Percentiles rank a stretch among this genome's conserved stretches.
Evolutionary conservation across 2,888 invertebrate species (phyloP).

Genomic region (Lasioglossum villosulum): DNA sequence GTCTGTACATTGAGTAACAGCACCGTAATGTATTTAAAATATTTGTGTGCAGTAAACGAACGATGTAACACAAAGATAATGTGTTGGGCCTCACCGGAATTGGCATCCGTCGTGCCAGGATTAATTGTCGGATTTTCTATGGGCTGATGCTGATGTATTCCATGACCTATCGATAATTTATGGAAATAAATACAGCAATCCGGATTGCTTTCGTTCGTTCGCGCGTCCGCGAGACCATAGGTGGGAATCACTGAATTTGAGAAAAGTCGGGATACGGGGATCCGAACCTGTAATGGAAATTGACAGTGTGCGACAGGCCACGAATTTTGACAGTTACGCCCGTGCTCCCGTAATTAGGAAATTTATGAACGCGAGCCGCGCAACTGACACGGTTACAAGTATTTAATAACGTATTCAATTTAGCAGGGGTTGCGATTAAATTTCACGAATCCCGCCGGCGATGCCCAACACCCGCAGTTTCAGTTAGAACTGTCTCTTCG

Average conservation of each 20-base stretch:
- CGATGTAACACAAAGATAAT: not conserved
- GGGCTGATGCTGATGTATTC: constrained; percentile 5
- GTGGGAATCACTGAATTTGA: constrained; percentile 38
- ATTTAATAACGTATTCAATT: constrained; percentile 59
- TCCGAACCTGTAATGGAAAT: constrained; percentile 61
- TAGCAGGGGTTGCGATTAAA: constrained; percentile 17
- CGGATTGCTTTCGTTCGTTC: not conserved
- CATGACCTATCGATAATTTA: constrained; percentile 40
- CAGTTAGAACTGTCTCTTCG: not conserved
- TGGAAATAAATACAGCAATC: constrained; percentile 41
- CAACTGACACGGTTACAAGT: constrained; percentile 30
- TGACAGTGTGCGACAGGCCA: constrained; percentile 51
- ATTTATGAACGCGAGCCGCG: constrained; percentile 47
- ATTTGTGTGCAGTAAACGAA: not conserved
- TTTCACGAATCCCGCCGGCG: constrained; percentile 3
- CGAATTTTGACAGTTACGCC: constrained; percentile 46
- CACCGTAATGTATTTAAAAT: not conserved
- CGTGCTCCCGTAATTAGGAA: constrained; percentile 48
- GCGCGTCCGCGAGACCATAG: not conserved
- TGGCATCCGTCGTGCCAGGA: not conserved
- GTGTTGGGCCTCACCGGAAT: not conserved
- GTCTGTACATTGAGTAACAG: not conserved
- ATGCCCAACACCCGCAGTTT: not conserved
- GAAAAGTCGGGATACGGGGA: constrained; percentile 31
- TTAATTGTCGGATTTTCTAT: constrained; percentile 30